Conservation (phyloP, 2,797 vertebrate species). For the Ciconia nigra region DNA sequence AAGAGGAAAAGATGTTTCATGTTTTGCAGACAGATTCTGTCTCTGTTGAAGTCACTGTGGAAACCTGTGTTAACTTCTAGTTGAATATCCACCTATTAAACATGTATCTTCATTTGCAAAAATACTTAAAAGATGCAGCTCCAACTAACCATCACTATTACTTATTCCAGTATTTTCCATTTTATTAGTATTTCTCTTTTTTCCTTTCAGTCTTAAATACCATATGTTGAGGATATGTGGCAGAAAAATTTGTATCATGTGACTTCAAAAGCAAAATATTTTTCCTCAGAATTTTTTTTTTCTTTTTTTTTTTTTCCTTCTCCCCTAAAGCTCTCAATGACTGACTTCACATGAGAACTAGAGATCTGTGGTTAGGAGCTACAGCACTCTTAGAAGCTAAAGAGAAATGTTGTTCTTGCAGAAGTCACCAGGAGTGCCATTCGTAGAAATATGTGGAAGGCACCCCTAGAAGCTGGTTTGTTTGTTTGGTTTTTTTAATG, state of each 20-base stretch:
- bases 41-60: background rate
- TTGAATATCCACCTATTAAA: background rate
- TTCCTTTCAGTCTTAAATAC: background rate
- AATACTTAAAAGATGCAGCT: background rate
- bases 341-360: background rate
- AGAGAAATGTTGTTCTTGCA: background rate
- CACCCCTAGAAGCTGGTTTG: background rate
- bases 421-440: background rate
- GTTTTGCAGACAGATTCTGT: background rate
- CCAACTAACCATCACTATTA: background rate
- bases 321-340: background rate
- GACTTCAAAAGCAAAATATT: background rate
- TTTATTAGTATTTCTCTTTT: background rate
- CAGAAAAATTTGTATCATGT: background rate
- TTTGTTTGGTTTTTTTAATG: too few relatives aligned
- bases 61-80: background rate
- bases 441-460: background rate
- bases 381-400: background rate
- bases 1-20: constrained; percentile 9
- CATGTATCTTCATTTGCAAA: background rate
- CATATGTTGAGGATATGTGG: background rate
- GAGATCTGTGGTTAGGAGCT: background rate
- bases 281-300: background rate
- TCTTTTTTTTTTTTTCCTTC: background rate
- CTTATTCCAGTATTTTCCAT: background rate